These are phyloP conservation scores for Dreissena rostriformis DNA, from an alignment of 1,140 invertebrate species.

Conservation along the genomic window DNA sequence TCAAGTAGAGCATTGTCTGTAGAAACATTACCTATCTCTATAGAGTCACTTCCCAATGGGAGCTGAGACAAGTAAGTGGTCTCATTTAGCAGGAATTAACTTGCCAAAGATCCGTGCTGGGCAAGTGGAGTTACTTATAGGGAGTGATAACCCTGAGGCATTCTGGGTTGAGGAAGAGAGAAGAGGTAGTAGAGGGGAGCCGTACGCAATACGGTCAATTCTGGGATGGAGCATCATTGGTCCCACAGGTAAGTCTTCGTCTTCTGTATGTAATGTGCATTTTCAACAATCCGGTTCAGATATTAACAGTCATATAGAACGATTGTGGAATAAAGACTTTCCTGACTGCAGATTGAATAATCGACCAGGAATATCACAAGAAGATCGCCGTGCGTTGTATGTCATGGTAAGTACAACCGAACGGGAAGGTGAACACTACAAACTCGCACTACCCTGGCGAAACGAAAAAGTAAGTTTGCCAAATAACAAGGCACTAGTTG, in stretches of 20 bases:
- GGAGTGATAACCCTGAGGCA: constrained; percentile 11
- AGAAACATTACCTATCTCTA: neutral
- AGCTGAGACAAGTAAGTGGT: neutral
- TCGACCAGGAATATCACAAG: neutral
- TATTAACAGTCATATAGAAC: neutral
- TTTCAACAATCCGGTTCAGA: neutral
- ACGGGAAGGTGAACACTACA: neutral
- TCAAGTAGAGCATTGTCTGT: constrained; percentile 2
- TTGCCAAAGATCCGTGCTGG: neutral
- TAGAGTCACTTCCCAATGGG: neutral
- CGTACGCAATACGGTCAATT: neutral
- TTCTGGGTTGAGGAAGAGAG: constrained; percentile 5
- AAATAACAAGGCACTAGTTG: constrained; percentile 2
- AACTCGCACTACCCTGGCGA: neutral
- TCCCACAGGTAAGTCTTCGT: neutral
- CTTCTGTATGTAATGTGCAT: neutral
- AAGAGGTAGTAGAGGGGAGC: constrained; percentile 3
- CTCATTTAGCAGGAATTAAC: constrained; percentile 1
- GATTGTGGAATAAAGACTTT: constrained; percentile 5
- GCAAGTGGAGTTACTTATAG: constrained; percentile 6
- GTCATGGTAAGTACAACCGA: neutral
- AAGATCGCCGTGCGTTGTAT: neutral
- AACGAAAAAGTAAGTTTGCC: neutral
- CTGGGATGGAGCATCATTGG: constrained; percentile 25
- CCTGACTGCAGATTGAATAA: too few relatives aligned